Evolutionary conservation across 1,140 invertebrate species (phyloP).

Genomic region (Drosophila gunungcola): DNA sequence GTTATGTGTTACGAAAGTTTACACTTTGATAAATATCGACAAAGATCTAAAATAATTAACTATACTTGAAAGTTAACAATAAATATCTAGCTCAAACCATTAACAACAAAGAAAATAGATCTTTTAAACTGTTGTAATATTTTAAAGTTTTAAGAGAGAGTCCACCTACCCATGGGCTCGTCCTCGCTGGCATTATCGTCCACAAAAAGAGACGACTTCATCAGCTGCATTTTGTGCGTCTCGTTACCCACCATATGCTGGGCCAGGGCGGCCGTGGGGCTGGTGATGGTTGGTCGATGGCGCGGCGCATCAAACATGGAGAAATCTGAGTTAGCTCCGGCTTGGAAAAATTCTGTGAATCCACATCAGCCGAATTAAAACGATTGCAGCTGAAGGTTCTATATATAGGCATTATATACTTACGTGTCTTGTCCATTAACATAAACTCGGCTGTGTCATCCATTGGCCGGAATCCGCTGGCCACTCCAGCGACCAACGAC

Average conservation of each 20-base stretch:
- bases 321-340: constrained; percentile 58
- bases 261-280: constrained; percentile 87
- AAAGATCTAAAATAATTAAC: background rate
- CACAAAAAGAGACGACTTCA: constrained; percentile 92
- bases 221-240: constrained; percentile 90
- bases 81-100: background rate
- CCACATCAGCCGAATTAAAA: background rate
- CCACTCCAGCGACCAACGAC: constrained; percentile 33
- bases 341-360: constrained; percentile 70
- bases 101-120: background rate
- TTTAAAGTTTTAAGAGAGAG: background rate
- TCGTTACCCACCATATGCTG: constrained; percentile 86
- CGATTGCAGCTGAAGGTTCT: background rate
- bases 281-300: constrained; percentile 55
- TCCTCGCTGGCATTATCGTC: constrained; percentile 61
- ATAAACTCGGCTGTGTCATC: constrained; percentile 73
- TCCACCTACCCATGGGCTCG: constrained; percentile 30
- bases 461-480: constrained; percentile 59
- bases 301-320: constrained; percentile 64
- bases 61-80: background rate
- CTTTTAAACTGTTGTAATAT: background rate
- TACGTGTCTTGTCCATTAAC: constrained; percentile 77
- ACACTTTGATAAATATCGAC: background rate
- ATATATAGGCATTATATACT: background rate
- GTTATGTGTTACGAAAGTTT: background rate